Evolutionary conservation across 2,797 vertebrate genomes (phyloP).

Genomic region (Remorina albescens): DNA sequence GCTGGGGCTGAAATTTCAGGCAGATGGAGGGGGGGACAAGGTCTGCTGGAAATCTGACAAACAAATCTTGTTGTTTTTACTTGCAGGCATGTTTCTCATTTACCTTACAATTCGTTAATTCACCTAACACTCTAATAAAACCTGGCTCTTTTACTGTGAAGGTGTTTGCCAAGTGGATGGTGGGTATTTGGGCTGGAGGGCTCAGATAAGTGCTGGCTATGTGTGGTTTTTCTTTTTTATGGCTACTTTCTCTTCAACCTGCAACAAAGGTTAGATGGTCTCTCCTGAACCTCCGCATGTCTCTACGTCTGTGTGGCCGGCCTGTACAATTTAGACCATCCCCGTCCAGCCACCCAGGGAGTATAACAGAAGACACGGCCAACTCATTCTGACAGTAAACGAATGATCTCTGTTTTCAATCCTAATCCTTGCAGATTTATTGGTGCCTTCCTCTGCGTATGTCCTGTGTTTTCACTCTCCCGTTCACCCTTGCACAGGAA

Average conservation of each 20-base stretch:
- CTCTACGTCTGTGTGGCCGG: conserved; percentile 37
- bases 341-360: conserved; percentile 49
- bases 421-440: conserved; percentile 76
- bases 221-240: conserved; percentile 30
- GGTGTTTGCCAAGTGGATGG: conserved; percentile 63
- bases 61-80: conserved; percentile 55
- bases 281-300: conserved; percentile 5
- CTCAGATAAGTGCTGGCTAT: conserved; percentile 16
- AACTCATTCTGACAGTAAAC: conserved; percentile 70
- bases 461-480: conserved; percentile 63
- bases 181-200: conserved; percentile 61
- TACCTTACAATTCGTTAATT: conserved; percentile 78
- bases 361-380: conserved; percentile 57
- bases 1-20: background rate
- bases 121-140: conserved; percentile 69
- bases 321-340: conserved; percentile 33
- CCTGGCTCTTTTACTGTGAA: conserved; percentile 48
- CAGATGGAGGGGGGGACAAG: conserved; percentile 27
- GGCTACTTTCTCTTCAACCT: conserved; percentile 35
- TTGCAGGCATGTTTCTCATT: conserved; percentile 62
- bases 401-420: conserved; percentile 69
- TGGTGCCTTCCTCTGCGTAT: conserved; percentile 59
- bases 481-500: conserved; percentile 63
- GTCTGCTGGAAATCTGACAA: conserved; percentile 66
- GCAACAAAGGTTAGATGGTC: conserved; percentile 46